phyloP scores from a whole-genome alignment of 92 coral and sea anemone genomes.

The Bergia sp. region DNA sequence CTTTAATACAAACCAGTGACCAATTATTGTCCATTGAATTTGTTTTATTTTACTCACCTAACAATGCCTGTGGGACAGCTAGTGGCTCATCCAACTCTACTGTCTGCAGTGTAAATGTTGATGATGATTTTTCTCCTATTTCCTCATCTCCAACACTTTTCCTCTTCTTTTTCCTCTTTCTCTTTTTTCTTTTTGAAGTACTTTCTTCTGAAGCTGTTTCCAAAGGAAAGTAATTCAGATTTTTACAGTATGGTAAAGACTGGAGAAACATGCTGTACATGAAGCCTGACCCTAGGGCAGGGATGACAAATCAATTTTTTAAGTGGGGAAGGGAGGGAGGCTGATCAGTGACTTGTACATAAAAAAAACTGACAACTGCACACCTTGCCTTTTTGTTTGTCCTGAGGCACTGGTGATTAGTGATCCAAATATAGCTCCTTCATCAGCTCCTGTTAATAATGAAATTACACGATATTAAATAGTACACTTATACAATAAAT shows the following conservation, averaged over 20 bases:
- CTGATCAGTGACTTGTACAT: too few relatives aligned
- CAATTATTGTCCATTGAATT: too few relatives aligned
- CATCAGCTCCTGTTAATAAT: slow-evolving; percentile 76
- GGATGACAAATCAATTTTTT: too few relatives aligned
- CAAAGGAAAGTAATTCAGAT: neutral
- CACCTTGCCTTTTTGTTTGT: slow-evolving; percentile 56
- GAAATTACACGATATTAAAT: neutral
- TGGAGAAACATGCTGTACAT: too few relatives aligned
- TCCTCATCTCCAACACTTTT: neutral
- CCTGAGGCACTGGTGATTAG: slow-evolving; percentile 88
- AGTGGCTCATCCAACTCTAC: slow-evolving; percentile 65
- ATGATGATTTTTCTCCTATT: neutral
- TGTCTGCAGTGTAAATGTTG: slow-evolving; percentile 10
- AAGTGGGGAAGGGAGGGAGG: too few relatives aligned
- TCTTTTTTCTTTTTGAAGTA: slow-evolving; percentile 39
- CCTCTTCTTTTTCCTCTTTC: neutral
- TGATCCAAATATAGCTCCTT: slow-evolving; percentile 92
- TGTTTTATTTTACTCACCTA: slow-evolving; percentile 48
- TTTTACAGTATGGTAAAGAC: too few relatives aligned
- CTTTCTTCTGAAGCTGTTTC: slow-evolving; percentile 40
- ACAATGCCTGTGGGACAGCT: slow-evolving; percentile 68
- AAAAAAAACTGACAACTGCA: too few relatives aligned
- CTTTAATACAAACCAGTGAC: too few relatives aligned
- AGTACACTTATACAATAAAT: neutral
- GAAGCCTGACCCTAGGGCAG: too few relatives aligned